Evolutionary conservation across 2,797 vertebrate genomes (phyloP), one percentile per base, ranked within the genome.

Genomic region (Luscinia luscinia): DNA sequence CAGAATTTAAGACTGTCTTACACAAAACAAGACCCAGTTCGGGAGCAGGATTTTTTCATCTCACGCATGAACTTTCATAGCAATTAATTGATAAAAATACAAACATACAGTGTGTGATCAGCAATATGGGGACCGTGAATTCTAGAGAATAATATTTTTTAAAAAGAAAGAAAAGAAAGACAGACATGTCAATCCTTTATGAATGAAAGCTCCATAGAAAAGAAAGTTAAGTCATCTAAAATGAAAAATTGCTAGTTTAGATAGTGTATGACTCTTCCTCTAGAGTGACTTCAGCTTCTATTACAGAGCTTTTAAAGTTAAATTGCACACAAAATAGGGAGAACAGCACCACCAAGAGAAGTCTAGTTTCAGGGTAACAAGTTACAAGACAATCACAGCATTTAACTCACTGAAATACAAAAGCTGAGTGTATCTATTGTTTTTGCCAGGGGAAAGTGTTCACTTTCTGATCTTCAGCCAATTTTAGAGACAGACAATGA

Each of bases 311-410:
- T 76, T 91, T 91, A 16, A 91, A 92, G 72, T 69, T 85, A 86
- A 93, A 95, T 61, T 6, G 1, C 73, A 88, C 58, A 63, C 80
- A 94, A 96, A 95, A 72, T 4, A 96, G 69, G 93, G 90, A 95
- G 88, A 95, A 96, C 86, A 96, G 94, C 94, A 96, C 96, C 95
- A 96, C 95, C 96, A 96, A 89, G 90, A 92, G 94, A 91, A 95
- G 91, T 88, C 54, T 84, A 61, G 80, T 82, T 88, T 86, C 80
- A 86, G 80, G 70, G 63, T 94, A 94, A 84, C 49, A 78, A 81
- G 43, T 59, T 76, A 62, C 17, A 78, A 94, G 80, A 93, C 77
- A 87, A 86, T 51, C 48, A 67, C 12, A 4, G 80, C 48, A 91
- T 88, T 86, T 76, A 88, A 67, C 57, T 82, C 75, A 48, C n/a